phyloP scores from a whole-genome alignment of 2,113 vertebrate species.

The Lates calcarifer region DNA sequence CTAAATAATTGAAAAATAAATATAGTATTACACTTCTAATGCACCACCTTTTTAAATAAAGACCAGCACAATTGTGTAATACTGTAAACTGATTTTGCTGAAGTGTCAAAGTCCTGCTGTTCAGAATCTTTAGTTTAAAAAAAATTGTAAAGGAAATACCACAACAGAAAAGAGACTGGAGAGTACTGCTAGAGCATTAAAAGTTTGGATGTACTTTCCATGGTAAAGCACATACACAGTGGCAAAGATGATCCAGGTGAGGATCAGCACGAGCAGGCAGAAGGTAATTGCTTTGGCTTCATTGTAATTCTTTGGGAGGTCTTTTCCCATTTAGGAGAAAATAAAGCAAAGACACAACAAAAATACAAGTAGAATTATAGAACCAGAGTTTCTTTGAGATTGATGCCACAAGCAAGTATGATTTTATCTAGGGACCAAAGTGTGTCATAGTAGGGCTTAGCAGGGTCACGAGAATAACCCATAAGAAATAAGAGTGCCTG shows the following conservation, averaged over 20 bases:
- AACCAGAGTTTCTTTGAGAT: fast-evolving
- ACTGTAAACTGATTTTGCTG: no score
- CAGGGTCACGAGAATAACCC: constrained; percentile 50
- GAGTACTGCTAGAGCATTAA: constrained; percentile 75
- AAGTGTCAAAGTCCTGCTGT: constrained; percentile 86
- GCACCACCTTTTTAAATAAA: no score
- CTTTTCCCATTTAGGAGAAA: constrained; percentile 91
- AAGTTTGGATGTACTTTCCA: constrained; percentile 70
- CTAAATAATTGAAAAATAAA: no score
- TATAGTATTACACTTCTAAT: no score
- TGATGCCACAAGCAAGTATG: constrained; percentile 79
- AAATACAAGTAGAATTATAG: constrained; percentile 54
- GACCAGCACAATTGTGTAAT: no score
- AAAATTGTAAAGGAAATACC: constrained; percentile 88
- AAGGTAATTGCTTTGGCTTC: constrained; percentile 92
- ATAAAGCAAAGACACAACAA: constrained; percentile 84
- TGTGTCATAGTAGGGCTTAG: constrained; percentile 77
- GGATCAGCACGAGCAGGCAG: constrained; percentile 86
- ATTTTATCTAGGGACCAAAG: constrained; percentile 64
- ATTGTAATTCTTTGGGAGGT: constrained; percentile 92
- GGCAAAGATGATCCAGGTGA: constrained; percentile 83
- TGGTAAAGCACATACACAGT: constrained; percentile 74
- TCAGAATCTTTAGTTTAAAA: constrained; percentile 87
- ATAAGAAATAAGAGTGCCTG: constrained; percentile 76
- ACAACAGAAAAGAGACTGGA: constrained; percentile 83